A percentile compares a stretch with the other conserved stretches of the same genome.
phyloP scores from a whole-genome alignment of 2,797 vertebrate genomes.

The Microctenopoma steveboyesi region DNA sequence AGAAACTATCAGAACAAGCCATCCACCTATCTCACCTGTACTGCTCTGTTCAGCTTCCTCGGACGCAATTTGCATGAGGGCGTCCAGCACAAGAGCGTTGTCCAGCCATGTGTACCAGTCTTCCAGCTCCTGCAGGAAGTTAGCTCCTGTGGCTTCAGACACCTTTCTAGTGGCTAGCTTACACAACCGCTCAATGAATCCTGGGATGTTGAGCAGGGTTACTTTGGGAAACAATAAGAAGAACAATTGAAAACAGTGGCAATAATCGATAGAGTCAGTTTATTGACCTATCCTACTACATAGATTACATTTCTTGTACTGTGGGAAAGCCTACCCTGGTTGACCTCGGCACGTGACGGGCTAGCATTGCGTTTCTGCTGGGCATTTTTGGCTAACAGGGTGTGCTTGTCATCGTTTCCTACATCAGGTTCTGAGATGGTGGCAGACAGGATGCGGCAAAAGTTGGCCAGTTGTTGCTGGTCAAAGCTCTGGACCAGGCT shows the following conservation, averaged over 20 bases:
- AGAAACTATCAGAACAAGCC: background rate
- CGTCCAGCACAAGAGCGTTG: constrained; percentile 95
- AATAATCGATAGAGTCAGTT: background rate
- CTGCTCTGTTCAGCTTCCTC: constrained; percentile 96
- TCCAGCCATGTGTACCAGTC: constrained; percentile 99
- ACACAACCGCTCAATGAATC: constrained; percentile 95
- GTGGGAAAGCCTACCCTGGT: constrained; percentile 87
- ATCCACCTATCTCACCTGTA: constrained; percentile 84
- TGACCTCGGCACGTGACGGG: constrained; percentile 94
- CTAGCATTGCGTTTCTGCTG: constrained; percentile 92
- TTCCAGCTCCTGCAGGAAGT: constrained; percentile 95
- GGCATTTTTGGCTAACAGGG: constrained; percentile 95
- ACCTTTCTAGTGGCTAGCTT: constrained; percentile 96
- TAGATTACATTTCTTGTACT: background rate
- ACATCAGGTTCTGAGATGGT: constrained; percentile 97
- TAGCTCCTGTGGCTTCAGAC: constrained; percentile 92
- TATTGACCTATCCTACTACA: background rate
- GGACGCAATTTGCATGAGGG: constrained; percentile 95
- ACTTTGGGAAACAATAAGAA: constrained; percentile 74
- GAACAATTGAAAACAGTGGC: background rate
- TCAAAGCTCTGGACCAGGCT: constrained; percentile 97
- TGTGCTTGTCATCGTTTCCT: constrained; percentile 97
- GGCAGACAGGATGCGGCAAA: constrained; percentile 97
- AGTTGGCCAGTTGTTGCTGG: constrained; percentile 98
- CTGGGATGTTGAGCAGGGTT: constrained; percentile 95